Conservation (phyloP, 2,113 vertebrate genomes). For the Urocynchramus pylzowi region DNA sequence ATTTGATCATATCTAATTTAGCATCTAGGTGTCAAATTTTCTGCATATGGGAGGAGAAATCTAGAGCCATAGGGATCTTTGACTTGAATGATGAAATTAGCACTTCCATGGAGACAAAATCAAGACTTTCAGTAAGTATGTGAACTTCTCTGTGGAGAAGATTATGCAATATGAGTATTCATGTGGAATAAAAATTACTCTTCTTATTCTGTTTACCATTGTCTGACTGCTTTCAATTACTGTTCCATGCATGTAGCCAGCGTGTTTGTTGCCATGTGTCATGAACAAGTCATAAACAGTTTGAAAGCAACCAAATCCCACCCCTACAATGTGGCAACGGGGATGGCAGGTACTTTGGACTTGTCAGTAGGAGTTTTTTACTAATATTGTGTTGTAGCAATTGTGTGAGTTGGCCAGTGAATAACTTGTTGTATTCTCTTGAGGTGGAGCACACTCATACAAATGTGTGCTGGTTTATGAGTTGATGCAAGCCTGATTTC, state of each 20-base stretch:
- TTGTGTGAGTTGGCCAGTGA: background rate
- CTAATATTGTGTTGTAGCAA: background rate
- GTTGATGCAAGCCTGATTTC: background rate
- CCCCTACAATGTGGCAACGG: background rate
- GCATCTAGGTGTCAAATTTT: background rate
- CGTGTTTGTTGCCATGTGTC: background rate
- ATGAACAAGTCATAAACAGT: background rate
- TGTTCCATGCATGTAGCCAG: background rate
- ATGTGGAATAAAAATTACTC: background rate
- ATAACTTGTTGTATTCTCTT: background rate
- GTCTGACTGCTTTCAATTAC: background rate
- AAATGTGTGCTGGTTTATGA: background rate
- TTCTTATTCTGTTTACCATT: background rate
- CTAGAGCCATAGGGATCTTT: background rate
- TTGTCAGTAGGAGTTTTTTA: background rate
- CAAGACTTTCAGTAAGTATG: background rate
- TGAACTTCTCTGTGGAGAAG: background rate
- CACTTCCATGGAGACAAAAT: background rate
- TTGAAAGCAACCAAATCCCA: background rate
- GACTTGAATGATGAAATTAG: background rate
- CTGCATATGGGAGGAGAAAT: background rate
- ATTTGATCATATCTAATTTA: background rate
- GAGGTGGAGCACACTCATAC: background rate
- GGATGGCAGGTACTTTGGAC: background rate
- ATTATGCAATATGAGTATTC: background rate